Evolutionary conservation across 2,113 vertebrate species (phyloP).

Genomic region (Anguilla rostrata): DNA sequence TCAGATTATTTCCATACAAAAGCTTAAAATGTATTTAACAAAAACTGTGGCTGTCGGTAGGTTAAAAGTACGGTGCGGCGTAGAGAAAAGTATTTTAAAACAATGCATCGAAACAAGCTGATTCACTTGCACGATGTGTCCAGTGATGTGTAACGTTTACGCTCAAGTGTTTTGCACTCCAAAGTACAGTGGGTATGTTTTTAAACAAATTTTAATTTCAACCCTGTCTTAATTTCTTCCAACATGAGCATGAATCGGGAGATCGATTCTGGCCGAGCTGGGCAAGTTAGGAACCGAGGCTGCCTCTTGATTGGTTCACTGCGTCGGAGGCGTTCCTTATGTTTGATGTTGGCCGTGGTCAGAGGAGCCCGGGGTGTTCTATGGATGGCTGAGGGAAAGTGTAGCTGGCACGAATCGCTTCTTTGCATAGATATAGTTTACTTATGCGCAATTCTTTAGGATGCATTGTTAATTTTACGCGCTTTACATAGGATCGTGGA

Average conservation of each 20-base stretch:
- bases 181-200: neutral
- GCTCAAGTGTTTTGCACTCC: neutral
- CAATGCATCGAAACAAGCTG: neutral
- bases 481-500: slow-evolving; percentile 45
- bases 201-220: neutral
- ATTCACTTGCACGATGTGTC: neutral
- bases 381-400: slow-evolving; percentile 70
- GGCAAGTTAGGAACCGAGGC: slow-evolving; percentile 35
- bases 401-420: slow-evolving; percentile 67
- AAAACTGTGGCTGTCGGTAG: neutral
- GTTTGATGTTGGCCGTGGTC: slow-evolving; percentile 48
- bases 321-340: slow-evolving; percentile 40
- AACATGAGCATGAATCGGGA: neutral
- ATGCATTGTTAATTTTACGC: slow-evolving; percentile 54
- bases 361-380: slow-evolving; percentile 60
- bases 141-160: neutral
- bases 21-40: neutral
- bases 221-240: neutral
- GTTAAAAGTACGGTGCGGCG: too few species aligned
- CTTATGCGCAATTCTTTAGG: slow-evolving; percentile 50
- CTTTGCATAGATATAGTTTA: slow-evolving; percentile 55
- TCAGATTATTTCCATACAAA: neutral
- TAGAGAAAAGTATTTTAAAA: neutral
- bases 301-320: slow-evolving; percentile 62
- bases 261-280: neutral